Percentiles rank a stretch among this genome's conserved stretches.
phyloP scores from a whole-genome alignment of 2,888 invertebrate genomes.

The Chelonus formosanus region DNA sequence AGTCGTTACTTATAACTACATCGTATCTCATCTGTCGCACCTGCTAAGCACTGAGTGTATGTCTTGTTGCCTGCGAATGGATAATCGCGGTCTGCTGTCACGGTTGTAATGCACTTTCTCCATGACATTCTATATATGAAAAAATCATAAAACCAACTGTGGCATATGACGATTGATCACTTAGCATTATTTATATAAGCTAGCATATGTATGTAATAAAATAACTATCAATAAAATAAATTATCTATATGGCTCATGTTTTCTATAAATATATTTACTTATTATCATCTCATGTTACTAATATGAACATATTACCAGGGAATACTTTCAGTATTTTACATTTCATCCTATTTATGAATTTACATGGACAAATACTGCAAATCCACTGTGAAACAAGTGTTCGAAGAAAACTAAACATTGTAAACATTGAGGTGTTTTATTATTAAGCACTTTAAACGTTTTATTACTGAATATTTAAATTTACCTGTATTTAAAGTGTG shows the following conservation, averaged over 20 bases:
- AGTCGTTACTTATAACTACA: slow-evolving; percentile 44
- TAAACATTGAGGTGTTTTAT: too few relatives aligned
- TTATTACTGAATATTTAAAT: too few relatives aligned
- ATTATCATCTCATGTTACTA: too few relatives aligned
- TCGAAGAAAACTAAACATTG: too few relatives aligned
- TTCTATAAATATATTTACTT: slow-evolving; percentile 16
- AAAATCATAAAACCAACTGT: background rate
- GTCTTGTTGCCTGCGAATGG: slow-evolving; percentile 35
- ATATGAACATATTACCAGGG: too few relatives aligned
- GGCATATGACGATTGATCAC: slow-evolving; percentile 14
- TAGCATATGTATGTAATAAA: background rate
- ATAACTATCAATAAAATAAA: slow-evolving; percentile 21
- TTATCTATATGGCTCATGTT: background rate
- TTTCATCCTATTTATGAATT: too few relatives aligned
- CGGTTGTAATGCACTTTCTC: slow-evolving; percentile 14
- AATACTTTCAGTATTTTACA: too few relatives aligned
- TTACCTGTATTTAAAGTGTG: too few relatives aligned
- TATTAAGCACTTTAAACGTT: too few relatives aligned
- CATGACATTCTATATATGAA: slow-evolving; percentile 16
- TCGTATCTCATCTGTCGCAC: slow-evolving; percentile 49
- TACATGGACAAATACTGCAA: too few relatives aligned
- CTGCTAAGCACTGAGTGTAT: slow-evolving; percentile 46
- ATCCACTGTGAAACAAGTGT: too few relatives aligned
- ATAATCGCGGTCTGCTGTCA: slow-evolving; percentile 16
- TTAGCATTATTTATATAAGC: slow-evolving; percentile 13